phyloP scores from a whole-genome alignment of 2,888 invertebrate species.

The Philonicus albiceps region DNA sequence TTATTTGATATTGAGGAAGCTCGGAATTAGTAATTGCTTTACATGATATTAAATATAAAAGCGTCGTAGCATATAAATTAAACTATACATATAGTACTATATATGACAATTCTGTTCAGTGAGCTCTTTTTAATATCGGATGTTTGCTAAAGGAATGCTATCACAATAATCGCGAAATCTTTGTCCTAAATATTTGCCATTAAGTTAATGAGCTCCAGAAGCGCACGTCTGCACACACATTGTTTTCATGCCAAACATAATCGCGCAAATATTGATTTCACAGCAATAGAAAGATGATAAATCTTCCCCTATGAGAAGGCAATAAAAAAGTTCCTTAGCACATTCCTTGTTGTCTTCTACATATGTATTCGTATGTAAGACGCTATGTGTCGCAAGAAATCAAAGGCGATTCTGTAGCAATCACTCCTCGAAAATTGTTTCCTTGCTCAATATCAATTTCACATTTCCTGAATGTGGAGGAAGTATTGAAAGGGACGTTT shows the following conservation, averaged over 20 bases:
- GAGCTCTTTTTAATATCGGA: not conserved
- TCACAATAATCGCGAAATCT: not conserved
- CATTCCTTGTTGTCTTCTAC: not conserved
- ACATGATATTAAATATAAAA: no score
- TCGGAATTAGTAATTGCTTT: no score
- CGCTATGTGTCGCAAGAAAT: not conserved
- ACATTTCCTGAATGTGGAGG: not conserved
- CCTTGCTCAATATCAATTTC: conserved; percentile 16
- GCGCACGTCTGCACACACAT: not conserved
- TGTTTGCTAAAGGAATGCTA: not conserved
- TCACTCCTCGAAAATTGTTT: conserved; percentile 25
- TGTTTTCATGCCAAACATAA: not conserved
- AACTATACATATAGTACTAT: no score
- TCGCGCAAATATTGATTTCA: conserved; percentile 1
- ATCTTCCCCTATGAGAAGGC: not conserved
- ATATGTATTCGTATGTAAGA: not conserved
- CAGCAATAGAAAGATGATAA: conserved; percentile 5
- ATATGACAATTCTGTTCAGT: not conserved
- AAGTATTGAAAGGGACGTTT: conserved; percentile 3
- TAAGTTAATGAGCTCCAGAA: not conserved
- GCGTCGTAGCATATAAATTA: no score
- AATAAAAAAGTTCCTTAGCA: conserved; percentile 14
- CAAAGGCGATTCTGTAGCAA: conserved; percentile 22
- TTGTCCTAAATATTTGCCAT: conserved; percentile 10
- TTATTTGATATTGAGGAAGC: no score